Conservation (phyloP, 2,888 invertebrate genomes). For the Acleris cristana region DNA sequence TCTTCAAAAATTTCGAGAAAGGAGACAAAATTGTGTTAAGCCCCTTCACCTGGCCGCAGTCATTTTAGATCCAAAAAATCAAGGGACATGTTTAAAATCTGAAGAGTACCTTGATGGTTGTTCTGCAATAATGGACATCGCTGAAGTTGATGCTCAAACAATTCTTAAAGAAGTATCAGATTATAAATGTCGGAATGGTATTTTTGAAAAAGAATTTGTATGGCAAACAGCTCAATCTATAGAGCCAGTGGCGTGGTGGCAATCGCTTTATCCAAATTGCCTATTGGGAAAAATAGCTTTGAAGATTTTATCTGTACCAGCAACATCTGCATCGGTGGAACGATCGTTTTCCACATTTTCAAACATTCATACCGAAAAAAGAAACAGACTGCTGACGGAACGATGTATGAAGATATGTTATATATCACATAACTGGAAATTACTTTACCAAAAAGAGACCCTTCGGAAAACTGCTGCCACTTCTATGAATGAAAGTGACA, state of each 20-base stretch:
- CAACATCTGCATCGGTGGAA: constrained; percentile 1
- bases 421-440: constrained; percentile 1
- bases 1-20: background rate
- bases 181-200: constrained; percentile 3
- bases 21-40: background rate
- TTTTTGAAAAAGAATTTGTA: constrained; percentile 1
- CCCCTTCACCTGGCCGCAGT: background rate
- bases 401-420: constrained; percentile 4
- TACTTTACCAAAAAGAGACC: background rate
- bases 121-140: background rate
- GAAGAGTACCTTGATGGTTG: constrained; percentile 1
- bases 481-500: background rate
- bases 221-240: background rate
- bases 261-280: background rate
- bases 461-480: background rate
- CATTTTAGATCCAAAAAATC: constrained; percentile 1
- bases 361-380: background rate
- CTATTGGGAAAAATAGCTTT: background rate
- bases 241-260: background rate
- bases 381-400: background rate
- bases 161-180: constrained; percentile 2
- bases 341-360: constrained; percentile 1
- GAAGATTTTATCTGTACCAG: background rate
- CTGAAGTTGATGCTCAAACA: background rate
- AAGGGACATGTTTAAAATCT: background rate